phyloP scores from a whole-genome alignment of 1,140 invertebrate genomes.

The Cardiocondyla obscurior region DNA sequence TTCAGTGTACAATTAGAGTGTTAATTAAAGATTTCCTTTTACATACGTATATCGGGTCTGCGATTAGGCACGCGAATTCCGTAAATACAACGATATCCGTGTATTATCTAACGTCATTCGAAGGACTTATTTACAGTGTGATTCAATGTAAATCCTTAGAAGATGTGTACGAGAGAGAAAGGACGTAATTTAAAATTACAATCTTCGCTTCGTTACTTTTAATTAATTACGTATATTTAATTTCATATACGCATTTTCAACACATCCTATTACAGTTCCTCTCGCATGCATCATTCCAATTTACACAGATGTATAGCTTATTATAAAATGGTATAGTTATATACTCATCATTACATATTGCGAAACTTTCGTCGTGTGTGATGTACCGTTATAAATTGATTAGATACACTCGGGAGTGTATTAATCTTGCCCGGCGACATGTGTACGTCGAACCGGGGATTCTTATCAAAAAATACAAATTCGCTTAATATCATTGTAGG shows the following conservation, averaged over 20 bases:
- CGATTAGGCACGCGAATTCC: slow-evolving; percentile 57
- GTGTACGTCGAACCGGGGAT: not conserved
- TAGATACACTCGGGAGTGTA: slow-evolving; percentile 19
- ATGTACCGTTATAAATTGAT: slow-evolving; percentile 7
- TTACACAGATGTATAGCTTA: slow-evolving; percentile 45
- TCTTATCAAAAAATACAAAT: slow-evolving; percentile 37
- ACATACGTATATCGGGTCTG: slow-evolving; percentile 21
- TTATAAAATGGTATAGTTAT: slow-evolving; percentile 35
- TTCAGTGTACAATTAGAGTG: not conserved
- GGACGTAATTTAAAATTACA: not conserved
- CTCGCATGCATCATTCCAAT: slow-evolving; percentile 31
- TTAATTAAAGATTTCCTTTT: not conserved
- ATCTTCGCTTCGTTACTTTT: not conserved
- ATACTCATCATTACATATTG: slow-evolving; percentile 18
- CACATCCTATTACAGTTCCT: slow-evolving; percentile 13
- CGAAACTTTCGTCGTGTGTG: slow-evolving; percentile 22
- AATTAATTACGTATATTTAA: not conserved
- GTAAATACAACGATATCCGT: slow-evolving; percentile 45
- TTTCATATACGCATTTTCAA: not conserved
- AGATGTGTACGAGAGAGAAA: slow-evolving; percentile 48
- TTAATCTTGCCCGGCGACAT: not conserved
- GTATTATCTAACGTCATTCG: slow-evolving; percentile 43
- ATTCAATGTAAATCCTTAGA: slow-evolving; percentile 28
- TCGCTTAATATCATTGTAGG: slow-evolving; percentile 7
- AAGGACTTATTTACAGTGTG: slow-evolving; percentile 54